Conservation (phyloP, 2,797 vertebrate species). For the Potorous gilbertii region DNA sequence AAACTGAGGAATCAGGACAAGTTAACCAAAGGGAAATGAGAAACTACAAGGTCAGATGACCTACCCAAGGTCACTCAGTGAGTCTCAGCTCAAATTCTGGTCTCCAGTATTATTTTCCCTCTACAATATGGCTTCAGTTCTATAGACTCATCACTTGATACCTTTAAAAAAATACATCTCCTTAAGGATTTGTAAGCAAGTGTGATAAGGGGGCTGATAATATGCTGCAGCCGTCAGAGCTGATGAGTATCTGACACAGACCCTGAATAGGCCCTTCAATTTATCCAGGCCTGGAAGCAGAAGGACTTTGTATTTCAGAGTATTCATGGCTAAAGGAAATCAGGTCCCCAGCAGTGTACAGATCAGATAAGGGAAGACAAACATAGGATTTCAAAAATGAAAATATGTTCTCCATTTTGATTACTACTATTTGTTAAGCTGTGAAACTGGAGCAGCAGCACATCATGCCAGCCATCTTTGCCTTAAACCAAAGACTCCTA, state of each 20-base stretch:
- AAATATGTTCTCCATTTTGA: conserved; percentile 58
- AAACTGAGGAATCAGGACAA: neutral
- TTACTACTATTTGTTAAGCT: neutral
- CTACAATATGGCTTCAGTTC: rapidly evolving
- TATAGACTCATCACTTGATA: neutral
- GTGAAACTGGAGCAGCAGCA: neutral
- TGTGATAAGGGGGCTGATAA: neutral
- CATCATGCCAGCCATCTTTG: neutral
- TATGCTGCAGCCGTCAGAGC: neutral
- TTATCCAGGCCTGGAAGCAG: conserved; percentile 55
- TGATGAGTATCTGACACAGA: conserved; percentile 27
- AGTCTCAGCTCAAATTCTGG: rapidly evolving
- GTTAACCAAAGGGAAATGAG: conserved; percentile 3
- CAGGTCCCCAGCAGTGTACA: conserved; percentile 75
- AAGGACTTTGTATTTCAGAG: conserved; percentile 64
- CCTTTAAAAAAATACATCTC: conserved; percentile 18
- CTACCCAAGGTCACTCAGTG: neutral
- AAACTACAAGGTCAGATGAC: neutral
- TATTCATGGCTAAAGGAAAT: conserved; percentile 73
- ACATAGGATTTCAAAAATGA: conserved; percentile 68
- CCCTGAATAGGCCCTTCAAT: conserved; percentile 53
- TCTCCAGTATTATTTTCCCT: neutral
- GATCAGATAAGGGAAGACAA: conserved; percentile 78
- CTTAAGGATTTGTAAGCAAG: conserved; percentile 68
- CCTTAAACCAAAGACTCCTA: neutral